Percentiles rank a stretch among this genome's conserved stretches.
Conservation (phyloP, 2,797 vertebrate species). For the Microhierax caerulescens region DNA sequence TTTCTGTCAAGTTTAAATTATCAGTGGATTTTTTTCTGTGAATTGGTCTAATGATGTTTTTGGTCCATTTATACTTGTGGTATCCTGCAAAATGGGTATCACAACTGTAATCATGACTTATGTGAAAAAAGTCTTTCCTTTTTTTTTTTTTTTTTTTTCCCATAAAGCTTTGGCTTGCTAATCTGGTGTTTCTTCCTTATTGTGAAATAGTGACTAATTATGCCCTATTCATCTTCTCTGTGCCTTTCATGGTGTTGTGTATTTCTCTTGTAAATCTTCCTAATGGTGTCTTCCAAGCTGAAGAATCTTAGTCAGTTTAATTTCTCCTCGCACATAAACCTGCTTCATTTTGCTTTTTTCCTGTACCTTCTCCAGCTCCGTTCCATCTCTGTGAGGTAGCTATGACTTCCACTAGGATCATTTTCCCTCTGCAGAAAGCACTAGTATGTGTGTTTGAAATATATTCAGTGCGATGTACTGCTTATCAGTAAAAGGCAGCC, state of each 20-base stretch:
- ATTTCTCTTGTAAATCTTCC: neutral
- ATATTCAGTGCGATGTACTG: neutral
- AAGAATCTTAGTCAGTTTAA: neutral
- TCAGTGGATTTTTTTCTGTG: neutral
- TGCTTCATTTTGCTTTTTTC: neutral
- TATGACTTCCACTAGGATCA: neutral
- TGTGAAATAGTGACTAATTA: neutral
- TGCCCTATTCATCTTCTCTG: neutral
- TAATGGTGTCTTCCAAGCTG: neutral
- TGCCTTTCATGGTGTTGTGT: neutral
- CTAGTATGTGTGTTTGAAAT: neutral
- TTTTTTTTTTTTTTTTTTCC: too few species aligned
- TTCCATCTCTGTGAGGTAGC: neutral
- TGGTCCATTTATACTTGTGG: neutral
- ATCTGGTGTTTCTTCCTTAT: neutral
- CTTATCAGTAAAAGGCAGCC: neutral
- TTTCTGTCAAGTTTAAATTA: neutral
- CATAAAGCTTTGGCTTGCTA: neutral
- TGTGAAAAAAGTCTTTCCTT: neutral
- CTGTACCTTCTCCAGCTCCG: neutral
- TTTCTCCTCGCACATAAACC: neutral
- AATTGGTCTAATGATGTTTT: neutral
- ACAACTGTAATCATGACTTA: neutral
- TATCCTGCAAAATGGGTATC: neutral
- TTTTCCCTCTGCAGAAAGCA: neutral